Conservation (phyloP, 2,888 invertebrate genomes). For the Phlogophora meticulosa region DNA sequence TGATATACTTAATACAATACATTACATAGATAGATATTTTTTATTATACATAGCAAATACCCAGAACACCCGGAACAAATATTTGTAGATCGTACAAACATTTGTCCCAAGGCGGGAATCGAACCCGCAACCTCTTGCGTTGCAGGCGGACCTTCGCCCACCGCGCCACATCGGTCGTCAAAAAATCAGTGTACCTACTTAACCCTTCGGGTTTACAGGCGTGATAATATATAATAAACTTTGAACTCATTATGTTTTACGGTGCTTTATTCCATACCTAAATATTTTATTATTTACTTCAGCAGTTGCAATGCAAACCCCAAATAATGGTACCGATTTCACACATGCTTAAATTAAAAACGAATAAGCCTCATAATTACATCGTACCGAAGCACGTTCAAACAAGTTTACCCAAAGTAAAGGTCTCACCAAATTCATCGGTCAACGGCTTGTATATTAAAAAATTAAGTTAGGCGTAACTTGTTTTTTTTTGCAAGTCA, state of each 20-base stretch:
- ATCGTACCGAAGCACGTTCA: neutral
- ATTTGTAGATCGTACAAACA: no score
- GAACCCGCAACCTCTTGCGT: no score
- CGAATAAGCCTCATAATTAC: slow-evolving; percentile 16
- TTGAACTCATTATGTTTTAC: neutral
- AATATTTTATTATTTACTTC: slow-evolving; percentile 1
- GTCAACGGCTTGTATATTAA: slow-evolving; percentile 34
- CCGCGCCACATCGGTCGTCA: no score
- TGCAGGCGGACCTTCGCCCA: no score
- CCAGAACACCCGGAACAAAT: no score
- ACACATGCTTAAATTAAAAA: slow-evolving; percentile 14
- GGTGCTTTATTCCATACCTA: neutral
- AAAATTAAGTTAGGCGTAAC: slow-evolving; percentile 16
- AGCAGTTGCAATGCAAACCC: neutral
- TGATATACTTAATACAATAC: no score
- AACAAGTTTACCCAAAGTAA: slow-evolving; percentile 4
- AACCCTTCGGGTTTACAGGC: no score
- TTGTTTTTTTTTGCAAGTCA: slow-evolving; percentile 5
- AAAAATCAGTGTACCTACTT: no score
- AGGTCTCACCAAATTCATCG: slow-evolving; percentile 12
- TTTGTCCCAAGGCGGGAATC: no score
- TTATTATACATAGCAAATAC: no score
- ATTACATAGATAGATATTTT: no score
- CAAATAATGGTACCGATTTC: slow-evolving; percentile 12
- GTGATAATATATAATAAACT: no score